Conservation (phyloP, 2,888 invertebrate species). For the Amiota minor region DNA sequence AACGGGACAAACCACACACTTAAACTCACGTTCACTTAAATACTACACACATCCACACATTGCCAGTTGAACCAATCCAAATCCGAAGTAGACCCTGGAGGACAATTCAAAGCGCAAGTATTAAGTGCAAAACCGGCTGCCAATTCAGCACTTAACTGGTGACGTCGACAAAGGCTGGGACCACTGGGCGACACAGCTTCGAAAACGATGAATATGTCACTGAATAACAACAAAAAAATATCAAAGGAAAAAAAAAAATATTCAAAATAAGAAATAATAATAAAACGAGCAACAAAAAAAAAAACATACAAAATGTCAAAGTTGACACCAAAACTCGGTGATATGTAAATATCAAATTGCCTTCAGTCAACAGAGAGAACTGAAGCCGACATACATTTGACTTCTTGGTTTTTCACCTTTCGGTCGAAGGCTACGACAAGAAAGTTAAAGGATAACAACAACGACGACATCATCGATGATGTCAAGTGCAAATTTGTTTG, state of each 20-base stretch:
- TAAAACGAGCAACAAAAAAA: no score
- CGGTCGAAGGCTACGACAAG: no score
- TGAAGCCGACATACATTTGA: no score
- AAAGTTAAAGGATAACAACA: no score
- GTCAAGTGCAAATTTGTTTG: constrained; percentile 15
- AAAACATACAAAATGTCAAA: constrained; percentile 5
- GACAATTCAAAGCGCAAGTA: constrained; percentile 2
- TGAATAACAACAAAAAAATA: no score
- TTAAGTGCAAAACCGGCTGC: constrained; percentile 7
- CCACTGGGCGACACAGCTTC: neutral
- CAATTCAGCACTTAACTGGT: constrained; percentile 13
- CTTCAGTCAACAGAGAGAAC: neutral
- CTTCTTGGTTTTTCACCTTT: no score
- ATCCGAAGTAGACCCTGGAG: constrained; percentile 5
- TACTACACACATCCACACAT: neutral
- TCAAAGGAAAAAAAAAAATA: no score
- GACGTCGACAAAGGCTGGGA: neutral
- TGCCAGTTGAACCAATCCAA: neutral
- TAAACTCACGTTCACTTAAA: neutral
- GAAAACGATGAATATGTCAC: no score
- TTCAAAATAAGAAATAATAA: constrained; percentile 3
- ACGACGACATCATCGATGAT: neutral
- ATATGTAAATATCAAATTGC: constrained; percentile 24
- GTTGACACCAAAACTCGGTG: constrained; percentile 21
- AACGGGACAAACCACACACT: neutral